These are phyloP conservation scores for Hystrix brachyura DNA, from an alignment of 2,113 vertebrate genomes.

Conservation along the genomic window DNA sequence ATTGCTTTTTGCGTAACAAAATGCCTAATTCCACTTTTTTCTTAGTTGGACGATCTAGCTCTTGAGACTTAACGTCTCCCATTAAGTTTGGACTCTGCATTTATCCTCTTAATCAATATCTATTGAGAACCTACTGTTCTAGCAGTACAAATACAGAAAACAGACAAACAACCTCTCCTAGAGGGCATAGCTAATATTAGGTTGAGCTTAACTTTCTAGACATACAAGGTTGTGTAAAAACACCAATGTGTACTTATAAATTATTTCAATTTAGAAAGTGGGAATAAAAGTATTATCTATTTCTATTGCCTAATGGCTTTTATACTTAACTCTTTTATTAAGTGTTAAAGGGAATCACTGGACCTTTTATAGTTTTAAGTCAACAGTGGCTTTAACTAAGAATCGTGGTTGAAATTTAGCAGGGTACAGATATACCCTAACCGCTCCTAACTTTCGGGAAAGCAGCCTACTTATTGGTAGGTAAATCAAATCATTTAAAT, in stretches of 20 bases:
- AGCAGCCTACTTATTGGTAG: background rate
- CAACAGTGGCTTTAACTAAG: background rate
- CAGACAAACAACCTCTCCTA: background rate
- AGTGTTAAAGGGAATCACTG: background rate
- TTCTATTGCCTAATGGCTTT: background rate
- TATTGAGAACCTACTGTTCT: background rate
- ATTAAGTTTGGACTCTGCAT: background rate
- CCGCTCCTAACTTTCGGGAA: background rate
- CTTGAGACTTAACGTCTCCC: background rate
- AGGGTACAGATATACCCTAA: background rate
- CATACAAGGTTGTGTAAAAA: background rate
- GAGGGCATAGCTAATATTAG: background rate
- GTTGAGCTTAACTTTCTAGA: background rate
- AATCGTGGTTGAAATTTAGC: background rate
- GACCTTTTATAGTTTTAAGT: background rate
- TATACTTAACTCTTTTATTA: background rate
- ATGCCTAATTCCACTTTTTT: constrained; percentile 75
- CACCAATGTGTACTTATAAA: background rate
- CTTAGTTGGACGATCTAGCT: background rate
- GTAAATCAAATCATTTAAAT: constrained; percentile 25
- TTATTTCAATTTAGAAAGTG: constrained; percentile 2
- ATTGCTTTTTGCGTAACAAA: constrained; percentile 9
- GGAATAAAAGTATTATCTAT: background rate
- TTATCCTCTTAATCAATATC: background rate
- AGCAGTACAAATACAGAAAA: background rate